These are phyloP conservation scores for Istiophorus platypterus DNA, from an alignment of 2,113 vertebrate species.

Conservation along the genomic window DNA sequence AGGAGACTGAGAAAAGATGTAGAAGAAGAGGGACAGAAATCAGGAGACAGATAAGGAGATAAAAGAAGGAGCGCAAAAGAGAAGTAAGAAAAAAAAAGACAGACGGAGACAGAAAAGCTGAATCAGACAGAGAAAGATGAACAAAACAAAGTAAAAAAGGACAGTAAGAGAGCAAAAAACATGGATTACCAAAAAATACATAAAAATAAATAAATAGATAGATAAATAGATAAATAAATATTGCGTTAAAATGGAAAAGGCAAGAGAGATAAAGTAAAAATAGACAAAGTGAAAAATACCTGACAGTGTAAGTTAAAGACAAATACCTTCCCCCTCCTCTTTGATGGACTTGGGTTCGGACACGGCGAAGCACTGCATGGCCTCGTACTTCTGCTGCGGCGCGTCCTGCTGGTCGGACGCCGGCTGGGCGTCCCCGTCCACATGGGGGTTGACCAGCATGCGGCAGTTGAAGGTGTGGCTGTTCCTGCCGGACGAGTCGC, in stretches of 20 bases:
- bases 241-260: not conserved
- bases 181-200: not conserved
- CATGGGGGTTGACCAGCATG: slow-evolving; percentile 95
- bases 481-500: slow-evolving; percentile 91
- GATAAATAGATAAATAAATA: too few relatives aligned
- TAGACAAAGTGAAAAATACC: not conserved
- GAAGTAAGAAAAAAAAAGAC: not conserved
- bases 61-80: not conserved
- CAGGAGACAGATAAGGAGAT: not conserved
- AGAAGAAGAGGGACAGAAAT: not conserved
- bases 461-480: slow-evolving; percentile 98
- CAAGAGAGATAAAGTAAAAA: too few relatives aligned
- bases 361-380: slow-evolving; percentile 99
- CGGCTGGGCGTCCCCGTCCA: slow-evolving; percentile 87
- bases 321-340: slow-evolving; percentile 96
- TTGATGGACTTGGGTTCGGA: slow-evolving; percentile 98
- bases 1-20: not conserved
- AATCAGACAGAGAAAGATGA: not conserved
- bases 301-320: not conserved
- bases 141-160: not conserved
- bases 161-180: not conserved
- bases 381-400: slow-evolving; percentile 95
- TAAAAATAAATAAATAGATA: too few relatives aligned
- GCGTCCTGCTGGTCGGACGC: slow-evolving; percentile 85
- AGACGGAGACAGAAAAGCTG: rapidly evolving